A percentile compares a stretch with the other conserved stretches of the same genome.
Conservation (phyloP, 2,797 vertebrate species). For the Premnoplex brunnescens region DNA sequence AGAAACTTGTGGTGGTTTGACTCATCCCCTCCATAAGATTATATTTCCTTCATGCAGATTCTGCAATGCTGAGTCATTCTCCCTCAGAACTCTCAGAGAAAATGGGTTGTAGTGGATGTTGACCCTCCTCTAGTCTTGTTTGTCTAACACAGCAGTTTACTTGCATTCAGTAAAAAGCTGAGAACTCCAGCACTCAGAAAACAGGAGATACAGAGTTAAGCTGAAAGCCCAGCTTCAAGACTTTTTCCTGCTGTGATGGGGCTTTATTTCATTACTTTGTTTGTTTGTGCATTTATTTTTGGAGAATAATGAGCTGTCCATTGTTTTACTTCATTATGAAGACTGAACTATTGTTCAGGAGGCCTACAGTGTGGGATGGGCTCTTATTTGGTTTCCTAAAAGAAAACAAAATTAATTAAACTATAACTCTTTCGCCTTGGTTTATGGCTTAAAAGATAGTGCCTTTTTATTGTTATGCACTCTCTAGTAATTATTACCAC, state of each 20-base stretch:
- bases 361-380: not conserved
- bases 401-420: constrained; percentile 58
- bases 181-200: not conserved
- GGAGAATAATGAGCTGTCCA: constrained; percentile 35
- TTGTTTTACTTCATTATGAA: constrained; percentile 49
- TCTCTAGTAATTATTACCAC: constrained; percentile 44
- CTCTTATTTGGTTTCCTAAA: constrained; percentile 22
- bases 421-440: constrained; percentile 27
- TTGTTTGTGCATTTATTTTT: constrained; percentile 60
- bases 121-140: not conserved
- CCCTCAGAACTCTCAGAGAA: not conserved
- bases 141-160: not conserved
- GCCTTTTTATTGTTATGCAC: constrained; percentile 32
- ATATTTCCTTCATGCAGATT: not conserved
- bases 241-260: constrained; percentile 25
- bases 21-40: not conserved
- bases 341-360: constrained; percentile 8
- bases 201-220: constrained; percentile 21
- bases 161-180: not conserved
- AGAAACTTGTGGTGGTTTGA: not conserved
- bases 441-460: constrained; percentile 44
- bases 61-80: not conserved
- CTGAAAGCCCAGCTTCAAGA: not conserved
- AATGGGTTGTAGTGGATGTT: not conserved
- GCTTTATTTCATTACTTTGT: constrained; percentile 46